phyloP scores from a whole-genome alignment of 2,888 invertebrate genomes.

The Cheilosia impressa region DNA sequence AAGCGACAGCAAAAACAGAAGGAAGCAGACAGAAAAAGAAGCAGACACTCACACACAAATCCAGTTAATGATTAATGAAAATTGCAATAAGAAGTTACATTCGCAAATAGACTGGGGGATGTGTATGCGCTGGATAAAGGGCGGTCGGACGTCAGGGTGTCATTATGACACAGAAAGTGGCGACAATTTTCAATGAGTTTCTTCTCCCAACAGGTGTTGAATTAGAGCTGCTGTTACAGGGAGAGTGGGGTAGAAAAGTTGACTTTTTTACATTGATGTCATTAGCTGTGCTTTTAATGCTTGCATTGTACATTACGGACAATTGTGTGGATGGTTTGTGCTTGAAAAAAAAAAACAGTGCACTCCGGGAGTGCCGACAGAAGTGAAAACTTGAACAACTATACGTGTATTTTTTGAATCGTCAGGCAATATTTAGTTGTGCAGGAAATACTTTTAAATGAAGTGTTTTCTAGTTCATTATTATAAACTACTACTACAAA shows the following conservation, averaged over 20 bases:
- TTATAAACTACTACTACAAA: no score
- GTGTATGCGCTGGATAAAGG: background rate
- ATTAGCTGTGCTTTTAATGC: background rate
- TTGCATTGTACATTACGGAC: background rate
- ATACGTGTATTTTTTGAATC: no score
- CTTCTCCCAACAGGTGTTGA: background rate
- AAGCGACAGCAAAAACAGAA: background rate
- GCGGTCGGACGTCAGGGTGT: background rate
- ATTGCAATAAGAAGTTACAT: slow-evolving; percentile 61
- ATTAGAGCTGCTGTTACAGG: background rate
- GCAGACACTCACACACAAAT: slow-evolving; percentile 26
- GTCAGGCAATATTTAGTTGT: no score
- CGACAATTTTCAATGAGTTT: slow-evolving; percentile 31
- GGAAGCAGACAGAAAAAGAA: slow-evolving; percentile 5
- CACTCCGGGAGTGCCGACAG: no score
- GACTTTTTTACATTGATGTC: background rate
- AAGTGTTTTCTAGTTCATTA: no score
- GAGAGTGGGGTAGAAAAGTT: background rate
- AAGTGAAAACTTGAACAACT: no score
- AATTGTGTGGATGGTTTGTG: no score
- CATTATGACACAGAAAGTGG: slow-evolving; percentile 39
- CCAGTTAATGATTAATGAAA: slow-evolving; percentile 73
- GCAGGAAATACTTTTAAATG: no score
- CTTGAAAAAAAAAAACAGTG: no score
- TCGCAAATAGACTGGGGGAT: background rate